A percentile compares a stretch with the other conserved stretches of the same genome.
Evolutionary conservation across 2,888 invertebrate species (phyloP).

Genomic region (Stegana nigrithorax): DNA sequence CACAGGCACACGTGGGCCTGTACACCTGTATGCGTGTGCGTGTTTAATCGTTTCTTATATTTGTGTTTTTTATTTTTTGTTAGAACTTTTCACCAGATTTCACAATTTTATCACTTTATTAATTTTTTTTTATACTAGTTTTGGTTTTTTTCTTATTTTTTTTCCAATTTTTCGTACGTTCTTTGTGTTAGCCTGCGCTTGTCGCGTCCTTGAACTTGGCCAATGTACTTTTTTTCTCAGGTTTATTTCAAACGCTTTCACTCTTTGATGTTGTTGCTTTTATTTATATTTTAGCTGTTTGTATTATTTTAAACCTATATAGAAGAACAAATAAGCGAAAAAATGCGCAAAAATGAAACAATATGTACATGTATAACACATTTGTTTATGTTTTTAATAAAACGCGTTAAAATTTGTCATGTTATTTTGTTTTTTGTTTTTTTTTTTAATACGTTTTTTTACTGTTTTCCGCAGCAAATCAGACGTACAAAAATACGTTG

Average conservation of each 20-base stretch:
- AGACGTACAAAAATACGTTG: too few species aligned
- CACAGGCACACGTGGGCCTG: not conserved
- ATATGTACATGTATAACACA: constrained; percentile 1
- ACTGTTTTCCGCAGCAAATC: too few species aligned
- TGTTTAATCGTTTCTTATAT: not conserved
- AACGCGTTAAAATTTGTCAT: not conserved
- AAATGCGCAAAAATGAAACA: constrained; percentile 13
- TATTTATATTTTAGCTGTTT: constrained; percentile 11
- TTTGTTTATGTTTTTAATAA: constrained; percentile 18
- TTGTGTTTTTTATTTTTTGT: not conserved
- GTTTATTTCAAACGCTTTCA: constrained; percentile 9
- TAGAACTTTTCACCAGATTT: not conserved
- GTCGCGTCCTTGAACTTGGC: constrained; percentile 58
- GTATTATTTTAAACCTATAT: constrained; percentile 6
- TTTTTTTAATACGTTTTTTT: not conserved
- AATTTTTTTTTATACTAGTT: not conserved
- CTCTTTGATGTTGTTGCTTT: not conserved
- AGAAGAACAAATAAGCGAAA: not conserved
- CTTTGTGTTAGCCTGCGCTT: constrained; percentile 5
- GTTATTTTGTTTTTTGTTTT: not conserved
- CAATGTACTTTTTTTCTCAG: constrained; percentile 39
- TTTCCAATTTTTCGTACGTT: too few species aligned
- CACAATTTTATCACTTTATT: not conserved
- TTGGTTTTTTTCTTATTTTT: not conserved
- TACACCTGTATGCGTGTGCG: not conserved